Conservation (phyloP, 2,797 vertebrate genomes). For the Helarctos malayanus region DNA sequence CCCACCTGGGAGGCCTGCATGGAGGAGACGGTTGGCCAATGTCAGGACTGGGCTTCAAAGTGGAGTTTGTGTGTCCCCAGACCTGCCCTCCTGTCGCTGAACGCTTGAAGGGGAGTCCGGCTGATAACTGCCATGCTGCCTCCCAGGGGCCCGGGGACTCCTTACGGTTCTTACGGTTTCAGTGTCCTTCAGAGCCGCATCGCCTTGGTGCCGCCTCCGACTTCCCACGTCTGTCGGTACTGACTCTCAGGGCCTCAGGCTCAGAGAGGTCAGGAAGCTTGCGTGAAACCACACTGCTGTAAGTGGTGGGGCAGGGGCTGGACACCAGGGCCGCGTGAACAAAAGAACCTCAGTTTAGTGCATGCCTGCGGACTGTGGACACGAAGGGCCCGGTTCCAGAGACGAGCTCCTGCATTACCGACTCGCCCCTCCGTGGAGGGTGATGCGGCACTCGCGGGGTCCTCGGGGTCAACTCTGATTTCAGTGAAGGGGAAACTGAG, state of each 20-base stretch:
- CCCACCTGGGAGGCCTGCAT: rapidly evolving
- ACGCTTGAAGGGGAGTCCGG: not conserved
- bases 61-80: rapidly evolving
- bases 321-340: rapidly evolving
- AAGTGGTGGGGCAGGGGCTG: rapidly evolving
- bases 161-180: rapidly evolving
- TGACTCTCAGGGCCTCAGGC: rapidly evolving
- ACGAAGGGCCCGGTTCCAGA: not conserved
- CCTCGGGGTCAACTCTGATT: not conserved
- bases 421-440: rapidly evolving
- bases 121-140: rapidly evolving
- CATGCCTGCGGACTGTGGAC: rapidly evolving
- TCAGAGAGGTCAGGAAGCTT: not conserved
- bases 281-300: not conserved
- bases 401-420: rapidly evolving
- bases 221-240: not conserved
- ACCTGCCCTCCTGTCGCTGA: not conserved
- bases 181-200: rapidly evolving
- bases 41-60: not conserved
- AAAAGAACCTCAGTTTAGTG: not conserved
- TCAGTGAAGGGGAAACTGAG: not conserved
- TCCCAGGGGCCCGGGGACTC: too few relatives aligned
- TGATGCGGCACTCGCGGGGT: not conserved
- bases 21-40: not conserved
- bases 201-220: rapidly evolving